Base-by-base conservation (phyloP, 2,797 vertebrate species). In the Artibeus jamaicensis region DNA sequence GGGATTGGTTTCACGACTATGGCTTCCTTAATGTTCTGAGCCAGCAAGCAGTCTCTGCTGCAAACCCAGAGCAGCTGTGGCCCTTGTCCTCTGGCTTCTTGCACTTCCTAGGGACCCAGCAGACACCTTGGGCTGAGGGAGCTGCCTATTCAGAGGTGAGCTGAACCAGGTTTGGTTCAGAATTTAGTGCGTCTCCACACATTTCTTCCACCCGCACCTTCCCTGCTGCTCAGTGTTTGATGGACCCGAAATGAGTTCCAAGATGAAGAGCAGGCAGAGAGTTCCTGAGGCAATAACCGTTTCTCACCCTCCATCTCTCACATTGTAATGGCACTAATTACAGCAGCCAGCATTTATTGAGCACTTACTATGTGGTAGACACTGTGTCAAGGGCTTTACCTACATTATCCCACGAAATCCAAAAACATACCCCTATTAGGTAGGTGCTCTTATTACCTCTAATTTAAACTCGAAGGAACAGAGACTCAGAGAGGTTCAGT, bases 161-260 rank as follows among this genome's bases (percentile, higher is more conserved):
- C 39, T 76, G 48, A 62, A 68, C 32, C 46, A 29, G 34, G 68
- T 89, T 78, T 48, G 73, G 62, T 86, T 84, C 89, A 44, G 78
- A 92, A 73, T 92, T 71, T 55, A 9, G 46, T 34, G 85, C 71
- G 37, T 91, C 65, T 93, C 87, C 77, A 71, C 59, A 6, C 65
- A n/a, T 89, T 91, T 77, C 96, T 93, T 37, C 91, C 93, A 50
- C 91, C 73, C 71, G 88, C 87, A 71, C 76, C 78, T 91, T 95
- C 94, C 95, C 91, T 89, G 91, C 94, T 89, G 88, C 77, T 96
- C 76, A 29, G 86, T 46, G 26, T 91, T 90, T 82, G 83, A 96
- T 87, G 77, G 89, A 65, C 88, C 84, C 59, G 59, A 79, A 89
- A 57, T 5, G 55, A 86, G 67, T 82, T 84, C 70, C 48, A 19